Evolutionary conservation across 2,113 vertebrate species (phyloP).

Genomic region (Siniperca knerii): DNA sequence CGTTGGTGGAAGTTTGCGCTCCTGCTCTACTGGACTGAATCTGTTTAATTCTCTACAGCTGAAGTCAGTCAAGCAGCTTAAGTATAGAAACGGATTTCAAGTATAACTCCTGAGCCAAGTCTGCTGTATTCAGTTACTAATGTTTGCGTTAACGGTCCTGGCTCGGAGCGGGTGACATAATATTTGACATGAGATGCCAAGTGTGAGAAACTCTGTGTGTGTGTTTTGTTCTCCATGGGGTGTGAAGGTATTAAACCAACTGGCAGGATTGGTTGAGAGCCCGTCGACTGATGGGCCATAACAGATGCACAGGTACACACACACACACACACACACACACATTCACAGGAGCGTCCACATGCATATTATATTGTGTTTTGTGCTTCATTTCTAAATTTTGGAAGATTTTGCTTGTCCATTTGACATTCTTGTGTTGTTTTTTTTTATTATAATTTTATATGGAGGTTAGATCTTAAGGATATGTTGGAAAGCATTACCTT

Average conservation of each 20-base stretch:
- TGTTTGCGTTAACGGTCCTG: conserved; percentile 53
- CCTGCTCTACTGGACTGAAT: neutral
- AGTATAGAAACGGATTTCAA: conserved; percentile 39
- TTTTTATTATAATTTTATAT: neutral
- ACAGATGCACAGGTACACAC: conserved; percentile 94
- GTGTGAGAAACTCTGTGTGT: conserved; percentile 60
- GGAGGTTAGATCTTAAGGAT: neutral
- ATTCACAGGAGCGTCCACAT: conserved; percentile 16
- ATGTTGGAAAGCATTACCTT: neutral
- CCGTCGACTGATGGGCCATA: conserved; percentile 84
- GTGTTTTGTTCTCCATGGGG: conserved; percentile 78
- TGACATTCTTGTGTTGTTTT: neutral
- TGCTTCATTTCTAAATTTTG: neutral
- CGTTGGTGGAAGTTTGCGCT: neutral
- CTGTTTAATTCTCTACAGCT: conserved; percentile 47
- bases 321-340: conserved; percentile 54
- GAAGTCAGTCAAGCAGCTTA: conserved; percentile 36
- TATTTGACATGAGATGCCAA: conserved; percentile 74
- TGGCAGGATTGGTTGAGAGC: conserved; percentile 86
- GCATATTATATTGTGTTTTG: neutral
- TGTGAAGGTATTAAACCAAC: conserved; percentile 90
- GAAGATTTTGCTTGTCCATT: neutral
- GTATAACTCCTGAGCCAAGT: conserved; percentile 42
- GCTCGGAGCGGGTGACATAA: conserved; percentile 62
- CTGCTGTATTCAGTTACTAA: conserved; percentile 60